Evolutionary conservation across 2,888 invertebrate genomes (phyloP).

Genomic region (Timema podura): DNA sequence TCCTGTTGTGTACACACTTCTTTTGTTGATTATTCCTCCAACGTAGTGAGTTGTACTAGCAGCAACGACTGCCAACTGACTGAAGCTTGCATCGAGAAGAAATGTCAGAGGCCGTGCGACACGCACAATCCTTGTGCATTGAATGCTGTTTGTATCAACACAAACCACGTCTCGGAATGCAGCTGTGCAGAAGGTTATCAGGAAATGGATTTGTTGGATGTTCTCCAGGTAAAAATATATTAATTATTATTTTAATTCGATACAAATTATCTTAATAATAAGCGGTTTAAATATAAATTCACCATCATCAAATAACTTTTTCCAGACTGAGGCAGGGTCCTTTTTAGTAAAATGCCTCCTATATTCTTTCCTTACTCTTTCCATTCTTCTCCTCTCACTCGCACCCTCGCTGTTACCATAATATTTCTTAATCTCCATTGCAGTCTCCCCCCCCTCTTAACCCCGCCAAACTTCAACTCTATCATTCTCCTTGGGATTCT

Average conservation of each 20-base stretch:
- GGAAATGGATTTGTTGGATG: slow-evolving; percentile 83
- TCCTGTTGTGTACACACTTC: background rate
- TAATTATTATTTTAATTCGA: background rate
- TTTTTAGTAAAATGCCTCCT: no score
- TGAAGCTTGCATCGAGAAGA: slow-evolving; percentile 80
- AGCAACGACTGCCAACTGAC: slow-evolving; percentile 82
- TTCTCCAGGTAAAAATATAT: slow-evolving; percentile 63
- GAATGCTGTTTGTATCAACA: slow-evolving; percentile 82
- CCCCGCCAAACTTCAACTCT: background rate
- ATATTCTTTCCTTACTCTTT: background rate
- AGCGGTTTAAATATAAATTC: background rate
- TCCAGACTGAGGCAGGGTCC: no score
- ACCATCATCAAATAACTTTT: background rate
- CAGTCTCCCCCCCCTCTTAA: background rate
- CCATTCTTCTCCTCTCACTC: background rate
- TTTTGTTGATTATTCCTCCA: slow-evolving; percentile 17
- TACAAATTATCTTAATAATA: background rate
- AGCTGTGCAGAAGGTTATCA: slow-evolving; percentile 81
- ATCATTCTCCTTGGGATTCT: no score
- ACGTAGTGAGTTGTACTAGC: slow-evolving; percentile 75
- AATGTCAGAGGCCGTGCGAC: slow-evolving; percentile 84
- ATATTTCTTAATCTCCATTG: background rate
- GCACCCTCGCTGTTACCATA: background rate
- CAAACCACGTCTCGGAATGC: slow-evolving; percentile 82
- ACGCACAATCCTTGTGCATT: slow-evolving; percentile 78